Evolutionary conservation across 2,888 invertebrate genomes (phyloP), one percentile per base, ranked within the genome.

Genomic region (Falcaria lacertinaria): DNA sequence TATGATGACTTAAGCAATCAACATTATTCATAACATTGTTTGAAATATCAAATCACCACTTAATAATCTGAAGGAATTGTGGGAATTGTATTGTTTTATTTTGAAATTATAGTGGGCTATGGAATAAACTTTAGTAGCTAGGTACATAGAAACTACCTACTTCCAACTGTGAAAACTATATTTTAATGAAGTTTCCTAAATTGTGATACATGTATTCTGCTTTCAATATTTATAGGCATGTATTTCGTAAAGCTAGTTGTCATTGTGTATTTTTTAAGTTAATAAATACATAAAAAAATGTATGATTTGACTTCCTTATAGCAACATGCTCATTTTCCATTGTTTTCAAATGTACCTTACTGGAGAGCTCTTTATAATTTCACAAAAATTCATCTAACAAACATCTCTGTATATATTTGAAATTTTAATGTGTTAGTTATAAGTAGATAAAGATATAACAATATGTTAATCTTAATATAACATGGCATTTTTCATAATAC

Each of bases 391-490:
- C 7, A 28, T 28, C 11, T 56, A 58, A 56, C 60, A 67, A 74
- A 74, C 66, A 72, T 80, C 77, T 80, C 73, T 84, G 82, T 86
- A 82, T 84, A 83, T 86, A 85, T 80, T 78, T 80, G 79, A 62
- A 11, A 77, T 73, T 74, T 74, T 72, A 71, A 66, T 72, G 64
- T 72, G 60, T 73, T 85, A 85, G 79, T 65, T 71, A 7, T 87
- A 87, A 84, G 83, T 86, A 87, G 86, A 73, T 83, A 83, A 84
- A 80, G 60, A 51, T 78, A 28, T 11, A 65, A 60, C 49, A 61
- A 52, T 52, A 64, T 52, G 48, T 50, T 55, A 50, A 63, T 57
- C 62, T 64, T 60, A 6, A 19, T 19, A 11, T 28, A 28, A 3
- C 57, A 58, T 57, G 59, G 53, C 58, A 59, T 59, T 62, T 58